Evolutionary conservation across 2,113 vertebrate species (phyloP).

Genomic region (Ageneiosus marmoratus): DNA sequence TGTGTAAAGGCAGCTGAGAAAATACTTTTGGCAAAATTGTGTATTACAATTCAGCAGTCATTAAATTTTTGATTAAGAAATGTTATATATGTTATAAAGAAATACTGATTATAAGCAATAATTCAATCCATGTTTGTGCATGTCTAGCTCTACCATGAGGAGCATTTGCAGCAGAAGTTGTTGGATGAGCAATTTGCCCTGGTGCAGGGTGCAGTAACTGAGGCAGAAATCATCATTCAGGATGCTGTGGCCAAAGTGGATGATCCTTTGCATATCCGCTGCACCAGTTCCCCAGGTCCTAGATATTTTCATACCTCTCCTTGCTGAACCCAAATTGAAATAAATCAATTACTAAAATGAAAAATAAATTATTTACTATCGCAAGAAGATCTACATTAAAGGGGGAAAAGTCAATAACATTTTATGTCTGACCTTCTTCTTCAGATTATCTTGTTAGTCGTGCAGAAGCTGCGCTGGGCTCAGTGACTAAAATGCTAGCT

Average conservation of each 20-base stretch:
- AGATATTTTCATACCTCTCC: background rate
- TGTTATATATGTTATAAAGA: background rate
- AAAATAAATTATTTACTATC: too few species aligned
- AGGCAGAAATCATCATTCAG: slow-evolving; percentile 84
- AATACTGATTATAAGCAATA: background rate
- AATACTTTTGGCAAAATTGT: too few species aligned
- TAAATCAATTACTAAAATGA: too few species aligned
- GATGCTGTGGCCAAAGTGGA: slow-evolving; percentile 87
- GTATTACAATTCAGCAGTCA: background rate
- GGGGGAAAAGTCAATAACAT: background rate
- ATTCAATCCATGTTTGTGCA: background rate
- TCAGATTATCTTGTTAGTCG: slow-evolving; percentile 91
- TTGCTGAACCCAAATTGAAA: background rate
- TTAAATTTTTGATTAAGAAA: background rate
- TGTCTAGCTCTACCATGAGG: slow-evolving; percentile 79
- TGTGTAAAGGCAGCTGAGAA: too few species aligned
- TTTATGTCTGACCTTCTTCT: slow-evolving; percentile 39
- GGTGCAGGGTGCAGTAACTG: slow-evolving; percentile 79
- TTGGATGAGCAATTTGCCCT: slow-evolving; percentile 86
- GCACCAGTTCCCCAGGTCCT: slow-evolving; percentile 93
- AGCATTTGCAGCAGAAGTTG: slow-evolving; percentile 82
- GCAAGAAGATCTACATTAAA: background rate
- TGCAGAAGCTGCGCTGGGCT: slow-evolving; percentile 81
- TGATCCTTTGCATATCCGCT: slow-evolving; percentile 89
- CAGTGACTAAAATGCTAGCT: slow-evolving; percentile 77